A percentile compares a stretch with the other conserved stretches of the same genome.
Conservation (phyloP, 2,888 invertebrate species). For the Adineta ricciae region DNA sequence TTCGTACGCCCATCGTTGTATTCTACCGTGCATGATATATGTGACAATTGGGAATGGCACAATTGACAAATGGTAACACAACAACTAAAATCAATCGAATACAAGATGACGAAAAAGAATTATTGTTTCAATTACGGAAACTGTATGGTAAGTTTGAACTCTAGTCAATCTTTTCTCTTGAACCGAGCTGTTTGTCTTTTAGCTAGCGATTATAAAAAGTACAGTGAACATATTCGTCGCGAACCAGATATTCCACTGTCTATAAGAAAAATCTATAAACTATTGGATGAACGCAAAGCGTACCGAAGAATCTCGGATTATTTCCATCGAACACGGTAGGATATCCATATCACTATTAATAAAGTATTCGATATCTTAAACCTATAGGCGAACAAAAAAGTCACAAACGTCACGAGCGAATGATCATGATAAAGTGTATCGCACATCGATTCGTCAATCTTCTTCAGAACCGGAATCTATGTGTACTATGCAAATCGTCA, state of each 20-base stretch:
- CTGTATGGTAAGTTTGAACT: neutral
- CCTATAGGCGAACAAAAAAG: neutral
- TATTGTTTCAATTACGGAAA: neutral
- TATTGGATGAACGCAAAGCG: neutral
- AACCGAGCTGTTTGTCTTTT: neutral
- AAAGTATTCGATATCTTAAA: too few species aligned
- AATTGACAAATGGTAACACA: neutral
- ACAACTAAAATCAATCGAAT: neutral
- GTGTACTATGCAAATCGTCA: too few species aligned
- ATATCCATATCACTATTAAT: neutral
- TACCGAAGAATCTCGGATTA: neutral
- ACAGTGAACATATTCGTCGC: neutral
- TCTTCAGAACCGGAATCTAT: neutral
- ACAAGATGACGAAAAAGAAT: neutral
- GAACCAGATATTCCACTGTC: neutral
- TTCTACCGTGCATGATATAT: neutral
- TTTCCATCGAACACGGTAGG: neutral
- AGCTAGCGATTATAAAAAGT: neutral
- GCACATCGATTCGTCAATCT: neutral
- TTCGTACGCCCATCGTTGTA: neutral
- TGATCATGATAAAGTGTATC: neutral
- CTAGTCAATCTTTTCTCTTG: neutral
- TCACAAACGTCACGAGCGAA: neutral
- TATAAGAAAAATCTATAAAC: neutral
- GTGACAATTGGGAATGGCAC: neutral